Base-by-base conservation (phyloP, 92 coral and sea anemone species). In the Muricea muricata region DNA sequence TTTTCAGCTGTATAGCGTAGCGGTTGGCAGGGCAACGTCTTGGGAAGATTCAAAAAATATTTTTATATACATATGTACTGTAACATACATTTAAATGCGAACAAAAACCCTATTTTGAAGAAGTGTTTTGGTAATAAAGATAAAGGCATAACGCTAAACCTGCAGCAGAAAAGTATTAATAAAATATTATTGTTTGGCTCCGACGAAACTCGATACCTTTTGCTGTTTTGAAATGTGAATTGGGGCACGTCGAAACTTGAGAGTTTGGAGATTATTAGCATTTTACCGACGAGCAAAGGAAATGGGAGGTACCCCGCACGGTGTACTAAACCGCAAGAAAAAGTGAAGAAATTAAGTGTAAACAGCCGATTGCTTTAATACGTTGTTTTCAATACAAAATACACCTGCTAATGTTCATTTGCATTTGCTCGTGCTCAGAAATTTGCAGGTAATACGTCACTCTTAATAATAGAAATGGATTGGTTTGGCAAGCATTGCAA, bases 351-450 rank as follows among this genome's bases (percentile, higher is more conserved):
- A 63, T 28, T 52, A 10, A 26, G 37, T 28, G 18, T 63, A 30
- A 28, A 30, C 70, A 63, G 70, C 70, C 30, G 34, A 32, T 25
- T 63, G 70, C 15, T 63, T 63, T 63, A 11, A 60, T 24, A 6
- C 21, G 56, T 18, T 63, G n/a, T 63, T 47, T 75, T 52, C 39
- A 40, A 26, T 26, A 75, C 17, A 50, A 52, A 50, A 75, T 17
- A 9, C 80, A 75, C 80, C 80, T 75, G 80, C 65, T 30, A 75
- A 75, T 75, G 80, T 75, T 75, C 80, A 48, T 75, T 75, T 75
- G 80, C 80, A 75, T 75, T 3, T 21, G 8, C n/a, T 48, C 30
- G 65, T 75, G 14, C 50, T 48, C 47, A 37, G 25, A 6, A 26
- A 74, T 66, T 45, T 75, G 80, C 65, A 26, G 23, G 60, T 52